Conservation (phyloP, 1,140 invertebrate species). For the Bilobella aurantiaca region DNA sequence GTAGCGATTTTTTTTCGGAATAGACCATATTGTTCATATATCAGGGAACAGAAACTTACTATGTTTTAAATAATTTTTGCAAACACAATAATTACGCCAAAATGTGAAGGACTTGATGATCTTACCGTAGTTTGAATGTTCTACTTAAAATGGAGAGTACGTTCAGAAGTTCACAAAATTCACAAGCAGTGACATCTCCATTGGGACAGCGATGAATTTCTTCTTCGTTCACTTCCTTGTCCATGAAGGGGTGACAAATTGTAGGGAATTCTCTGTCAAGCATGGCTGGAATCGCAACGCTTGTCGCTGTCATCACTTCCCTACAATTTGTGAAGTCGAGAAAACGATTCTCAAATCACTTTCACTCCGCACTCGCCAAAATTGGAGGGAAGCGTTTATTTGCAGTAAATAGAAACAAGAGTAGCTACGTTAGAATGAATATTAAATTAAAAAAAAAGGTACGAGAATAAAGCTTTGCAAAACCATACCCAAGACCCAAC, state of each 20-base stretch:
- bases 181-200: slow-evolving; percentile 31
- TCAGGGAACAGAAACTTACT: too few relatives aligned
- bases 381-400: too few relatives aligned
- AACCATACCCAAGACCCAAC: background rate
- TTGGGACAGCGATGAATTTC: slow-evolving; percentile 30
- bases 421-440: too few relatives aligned
- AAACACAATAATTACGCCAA: too few relatives aligned
- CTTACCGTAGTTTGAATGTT: slow-evolving; percentile 30
- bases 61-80: too few relatives aligned
- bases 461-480: background rate
- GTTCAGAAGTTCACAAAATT: slow-evolving; percentile 32
- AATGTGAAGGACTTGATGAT: too few relatives aligned
- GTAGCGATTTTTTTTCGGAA: too few relatives aligned
- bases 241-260: background rate
- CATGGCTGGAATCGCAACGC: background rate
- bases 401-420: background rate
- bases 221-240: slow-evolving; percentile 1
- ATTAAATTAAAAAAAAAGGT: background rate
- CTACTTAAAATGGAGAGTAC: slow-evolving; percentile 24
- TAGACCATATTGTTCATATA: too few relatives aligned
- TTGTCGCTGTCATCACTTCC: background rate
- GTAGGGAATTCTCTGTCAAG: background rate
- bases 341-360: too few relatives aligned
- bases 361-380: too few relatives aligned
- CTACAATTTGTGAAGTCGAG: background rate